phyloP scores from a whole-genome alignment of 1,140 invertebrate genomes.

The Sycophila sp. region DNA sequence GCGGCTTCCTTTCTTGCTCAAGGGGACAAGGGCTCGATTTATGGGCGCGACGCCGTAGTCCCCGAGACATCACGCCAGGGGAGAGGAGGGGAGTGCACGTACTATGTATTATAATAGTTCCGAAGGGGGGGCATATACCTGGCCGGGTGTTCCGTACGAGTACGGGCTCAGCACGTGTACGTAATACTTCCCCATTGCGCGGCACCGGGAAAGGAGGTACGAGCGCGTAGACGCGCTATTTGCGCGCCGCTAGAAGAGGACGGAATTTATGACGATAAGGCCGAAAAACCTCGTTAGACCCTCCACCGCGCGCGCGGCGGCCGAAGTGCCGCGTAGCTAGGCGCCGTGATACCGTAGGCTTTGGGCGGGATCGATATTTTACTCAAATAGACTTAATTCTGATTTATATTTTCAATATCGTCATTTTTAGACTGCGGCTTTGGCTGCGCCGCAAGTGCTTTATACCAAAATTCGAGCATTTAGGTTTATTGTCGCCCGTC shows the following conservation, averaged over 20 bases:
- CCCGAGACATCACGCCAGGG: too few species aligned
- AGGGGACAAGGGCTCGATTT: not conserved
- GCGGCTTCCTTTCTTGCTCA: constrained; percentile 1
- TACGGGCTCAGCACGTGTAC: constrained; percentile 8
- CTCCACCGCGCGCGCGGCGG: too few species aligned
- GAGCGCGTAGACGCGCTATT: constrained; percentile 1
- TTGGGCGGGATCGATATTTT: too few species aligned
- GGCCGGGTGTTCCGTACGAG: not conserved
- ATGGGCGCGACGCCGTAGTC: not conserved
- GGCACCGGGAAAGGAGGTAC: not conserved
- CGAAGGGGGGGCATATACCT: too few species aligned
- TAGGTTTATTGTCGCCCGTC: too few species aligned
- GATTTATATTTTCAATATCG: too few species aligned
- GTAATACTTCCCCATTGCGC: constrained; percentile 5
- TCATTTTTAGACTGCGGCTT: too few species aligned
- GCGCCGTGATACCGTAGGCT: too few species aligned
- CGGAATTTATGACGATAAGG: not conserved
- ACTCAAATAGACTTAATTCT: too few species aligned
- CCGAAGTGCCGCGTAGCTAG: too few species aligned
- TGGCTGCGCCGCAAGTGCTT: too few species aligned
- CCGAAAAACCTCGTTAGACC: not conserved
- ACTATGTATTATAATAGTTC: constrained; percentile 7
- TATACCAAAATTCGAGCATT: too few species aligned
- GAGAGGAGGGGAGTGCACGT: not conserved
- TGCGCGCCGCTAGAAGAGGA: not conserved